Evolutionary conservation across 2,888 invertebrate genomes (phyloP).

Genomic region (Eledona agricola): DNA sequence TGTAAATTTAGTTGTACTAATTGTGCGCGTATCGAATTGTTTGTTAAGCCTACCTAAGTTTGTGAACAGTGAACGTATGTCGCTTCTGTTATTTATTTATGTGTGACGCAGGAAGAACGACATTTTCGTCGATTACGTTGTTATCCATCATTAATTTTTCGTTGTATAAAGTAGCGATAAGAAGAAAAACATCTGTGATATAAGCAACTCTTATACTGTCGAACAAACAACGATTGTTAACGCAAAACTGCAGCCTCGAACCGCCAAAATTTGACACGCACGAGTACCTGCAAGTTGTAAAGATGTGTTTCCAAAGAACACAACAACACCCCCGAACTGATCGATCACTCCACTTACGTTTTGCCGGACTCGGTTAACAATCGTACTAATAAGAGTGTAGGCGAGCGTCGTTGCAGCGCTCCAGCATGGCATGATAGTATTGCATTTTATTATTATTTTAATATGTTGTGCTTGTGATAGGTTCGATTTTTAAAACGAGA

Average conservation of each 20-base stretch:
- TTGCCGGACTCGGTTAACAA: slow-evolving; percentile 40
- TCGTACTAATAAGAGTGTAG: slow-evolving; percentile 39
- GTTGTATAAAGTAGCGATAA: slow-evolving; percentile 56
- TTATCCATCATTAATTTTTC: slow-evolving; percentile 21
- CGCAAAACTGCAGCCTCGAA: slow-evolving; percentile 39
- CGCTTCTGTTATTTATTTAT: slow-evolving; percentile 4
- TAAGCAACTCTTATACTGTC: slow-evolving; percentile 46
- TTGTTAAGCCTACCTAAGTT: slow-evolving; percentile 18
- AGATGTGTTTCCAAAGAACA: slow-evolving; percentile 11
- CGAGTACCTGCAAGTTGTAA: slow-evolving; percentile 40
- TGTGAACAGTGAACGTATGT: slow-evolving; percentile 2
- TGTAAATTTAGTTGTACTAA: no score
- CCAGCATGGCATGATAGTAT: slow-evolving; percentile 29
- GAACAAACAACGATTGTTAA: slow-evolving; percentile 53
- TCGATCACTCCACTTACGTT: slow-evolving; percentile 4
- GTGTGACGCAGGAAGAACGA: slow-evolving; percentile 24
- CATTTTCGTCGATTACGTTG: slow-evolving; percentile 31
- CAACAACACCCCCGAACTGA: slow-evolving; percentile 8
- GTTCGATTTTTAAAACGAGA: slow-evolving; percentile 21
- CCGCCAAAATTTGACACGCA: slow-evolving; percentile 36
- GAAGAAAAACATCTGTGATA: slow-evolving; percentile 65
- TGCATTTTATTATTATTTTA: slow-evolving; percentile 35
- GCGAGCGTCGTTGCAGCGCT: slow-evolving; percentile 36
- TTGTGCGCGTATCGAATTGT: no score
- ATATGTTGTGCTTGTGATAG: slow-evolving; percentile 32